Base-by-base conservation (phyloP, 2,797 vertebrate genomes). In the Molothrus ater region DNA sequence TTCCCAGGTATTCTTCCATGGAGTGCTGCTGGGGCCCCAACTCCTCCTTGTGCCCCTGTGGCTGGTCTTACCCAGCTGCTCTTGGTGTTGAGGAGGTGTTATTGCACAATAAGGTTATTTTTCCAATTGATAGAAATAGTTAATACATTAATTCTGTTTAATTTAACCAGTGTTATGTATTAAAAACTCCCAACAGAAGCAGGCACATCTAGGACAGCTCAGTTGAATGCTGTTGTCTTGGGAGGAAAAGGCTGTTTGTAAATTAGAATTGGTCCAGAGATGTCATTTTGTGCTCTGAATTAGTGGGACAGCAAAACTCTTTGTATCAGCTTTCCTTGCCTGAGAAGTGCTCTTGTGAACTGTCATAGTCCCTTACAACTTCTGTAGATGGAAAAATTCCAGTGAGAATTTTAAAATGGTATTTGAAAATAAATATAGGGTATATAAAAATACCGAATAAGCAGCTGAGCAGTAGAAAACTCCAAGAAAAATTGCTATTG, bases 341-440 rank as follows among this genome's bases (percentile, higher is more conserved):
- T 96, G 92, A 93, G 81, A 95, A 97, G 95, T 63, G 47, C 9
- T 89, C 72, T 91, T 93, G 64, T 96, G 96, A 97, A 95, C 82
- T 93, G 50, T 88, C 79, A 90, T 95, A 94, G 73, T 90, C 89
- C 34, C 80, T 97, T 96, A 81, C 94, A 95, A 93, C 59, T 95
- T 94, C 86, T 92, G 54, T 88, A 94, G 65, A 60, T 91, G 48
- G 76, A 94, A 92, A 95, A 96, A 93, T 32, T 93, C 88, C 78
- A 74, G 84, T 83, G 93, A 96, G 68, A 92, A 88, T 96, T 97
- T 92, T 96, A 59, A 95, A 97, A 94, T 69, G 45, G 80, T 90
- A 65, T 93, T 97, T 97, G 84, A 96, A 97, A 97, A 96, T 96
- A 98, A 97, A 96, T 92, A 90, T 29, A 28, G 74, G 64, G 60